A percentile compares a stretch with the other conserved stretches of the same genome.
Conservation (phyloP, 1,140 invertebrate genomes). For the Mamestra configurata region DNA sequence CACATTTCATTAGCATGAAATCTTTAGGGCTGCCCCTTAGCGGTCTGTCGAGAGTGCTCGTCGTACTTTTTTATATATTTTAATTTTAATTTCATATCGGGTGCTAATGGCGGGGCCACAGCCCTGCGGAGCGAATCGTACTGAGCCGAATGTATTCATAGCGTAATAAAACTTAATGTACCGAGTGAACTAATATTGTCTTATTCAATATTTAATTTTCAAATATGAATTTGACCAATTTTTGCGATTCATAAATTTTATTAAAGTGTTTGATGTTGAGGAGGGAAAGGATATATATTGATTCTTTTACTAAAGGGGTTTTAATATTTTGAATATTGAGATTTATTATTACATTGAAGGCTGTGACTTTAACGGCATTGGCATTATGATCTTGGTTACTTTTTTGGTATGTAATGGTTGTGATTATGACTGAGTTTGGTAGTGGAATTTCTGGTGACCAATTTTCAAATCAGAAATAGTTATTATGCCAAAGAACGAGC, state of each 20-base stretch:
- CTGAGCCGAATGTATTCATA: slow-evolving; percentile 84
- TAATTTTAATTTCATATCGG: slow-evolving; percentile 88
- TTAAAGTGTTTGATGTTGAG: slow-evolving; percentile 54
- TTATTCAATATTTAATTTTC: slow-evolving; percentile 86
- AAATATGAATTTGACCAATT: slow-evolving; percentile 81
- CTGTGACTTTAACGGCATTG: neutral
- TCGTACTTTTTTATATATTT: slow-evolving; percentile 86
- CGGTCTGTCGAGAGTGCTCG: slow-evolving; percentile 84
- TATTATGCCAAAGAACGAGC: no score
- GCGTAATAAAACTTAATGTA: slow-evolving; percentile 86
- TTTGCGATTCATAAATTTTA: slow-evolving; percentile 84
- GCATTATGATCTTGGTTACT: neutral
- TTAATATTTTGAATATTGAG: neutral
- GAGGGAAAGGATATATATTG: slow-evolving; percentile 39
- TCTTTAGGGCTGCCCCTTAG: slow-evolving; percentile 85
- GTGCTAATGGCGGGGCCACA: slow-evolving; percentile 84
- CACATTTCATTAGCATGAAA: slow-evolving; percentile 63
- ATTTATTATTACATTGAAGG: neutral
- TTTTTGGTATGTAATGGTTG: neutral
- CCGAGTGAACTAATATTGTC: slow-evolving; percentile 87
- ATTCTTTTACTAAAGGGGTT: slow-evolving; percentile 25
- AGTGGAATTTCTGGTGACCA: no score
- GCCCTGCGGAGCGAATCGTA: slow-evolving; percentile 85
- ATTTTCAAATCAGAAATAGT: no score
- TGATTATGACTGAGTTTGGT: no score